Conservation (phyloP, 2,797 vertebrate genomes). For the Poeciliopsis paucimaculata region DNA sequence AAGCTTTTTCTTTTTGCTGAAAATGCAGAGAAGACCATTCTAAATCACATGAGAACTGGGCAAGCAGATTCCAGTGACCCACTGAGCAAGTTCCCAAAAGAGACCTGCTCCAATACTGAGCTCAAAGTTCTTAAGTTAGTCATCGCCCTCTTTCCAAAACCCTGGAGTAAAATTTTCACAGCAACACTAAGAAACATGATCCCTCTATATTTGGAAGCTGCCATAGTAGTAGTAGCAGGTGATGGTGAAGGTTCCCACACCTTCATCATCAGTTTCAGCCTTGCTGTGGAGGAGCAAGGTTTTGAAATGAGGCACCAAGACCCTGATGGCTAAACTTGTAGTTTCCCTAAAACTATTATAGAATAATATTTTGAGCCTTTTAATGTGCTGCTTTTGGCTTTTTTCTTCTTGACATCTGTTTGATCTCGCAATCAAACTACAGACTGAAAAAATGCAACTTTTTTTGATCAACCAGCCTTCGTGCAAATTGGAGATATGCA, state of each 20-base stretch:
- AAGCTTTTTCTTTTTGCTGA: neutral
- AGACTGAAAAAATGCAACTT: neutral
- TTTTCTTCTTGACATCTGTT: neutral
- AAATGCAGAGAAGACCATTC: neutral
- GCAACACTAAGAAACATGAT: neutral
- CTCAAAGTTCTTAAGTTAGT: neutral
- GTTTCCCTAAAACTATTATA: neutral
- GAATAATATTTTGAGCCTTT: neutral
- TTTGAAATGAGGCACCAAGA: neutral
- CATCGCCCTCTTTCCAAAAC: neutral
- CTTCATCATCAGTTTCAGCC: neutral
- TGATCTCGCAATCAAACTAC: neutral
- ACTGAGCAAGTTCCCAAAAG: neutral
- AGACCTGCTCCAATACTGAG: neutral
- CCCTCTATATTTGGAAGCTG: neutral
- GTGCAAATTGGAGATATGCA: neutral
- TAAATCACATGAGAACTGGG: neutral
- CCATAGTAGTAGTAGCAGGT: neutral
- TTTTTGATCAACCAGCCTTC: neutral
- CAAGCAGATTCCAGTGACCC: neutral
- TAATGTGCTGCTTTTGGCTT: neutral
- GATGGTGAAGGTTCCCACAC: neutral
- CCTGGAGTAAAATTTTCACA: neutral
- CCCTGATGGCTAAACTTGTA: neutral
- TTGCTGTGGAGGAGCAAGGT: neutral